Evolutionary conservation across 2,888 invertebrate species (phyloP).

Genomic region (Amblyteles armatorius): DNA sequence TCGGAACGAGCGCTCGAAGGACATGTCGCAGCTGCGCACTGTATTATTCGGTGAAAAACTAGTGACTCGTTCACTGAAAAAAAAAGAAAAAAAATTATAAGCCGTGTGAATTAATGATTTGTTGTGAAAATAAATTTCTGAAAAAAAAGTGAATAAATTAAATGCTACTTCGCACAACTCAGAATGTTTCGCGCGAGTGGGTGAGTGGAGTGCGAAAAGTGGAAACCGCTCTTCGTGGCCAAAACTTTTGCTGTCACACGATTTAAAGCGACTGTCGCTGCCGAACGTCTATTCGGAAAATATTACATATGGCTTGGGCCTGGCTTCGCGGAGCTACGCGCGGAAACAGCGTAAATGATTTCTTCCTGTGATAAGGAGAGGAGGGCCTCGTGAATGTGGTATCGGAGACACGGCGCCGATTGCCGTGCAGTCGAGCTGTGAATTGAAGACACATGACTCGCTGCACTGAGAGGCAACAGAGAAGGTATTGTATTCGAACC

Average conservation of each 20-base stretch:
- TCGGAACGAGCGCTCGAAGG: not conserved
- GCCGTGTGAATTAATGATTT: no score
- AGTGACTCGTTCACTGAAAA: no score
- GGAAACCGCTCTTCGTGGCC: no score
- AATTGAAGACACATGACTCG: conserved; percentile 7
- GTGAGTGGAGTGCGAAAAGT: no score
- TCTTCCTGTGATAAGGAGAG: conserved; percentile 13
- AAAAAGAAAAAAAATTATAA: no score
- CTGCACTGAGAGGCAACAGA: not conserved
- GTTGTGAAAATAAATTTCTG: not conserved
- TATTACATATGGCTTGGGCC: not conserved
- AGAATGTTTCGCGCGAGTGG: no score
- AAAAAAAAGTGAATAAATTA: no score
- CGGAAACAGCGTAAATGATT: conserved; percentile 5
- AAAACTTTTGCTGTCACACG: not conserved
- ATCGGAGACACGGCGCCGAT: not conserved
- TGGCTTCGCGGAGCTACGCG: not conserved
- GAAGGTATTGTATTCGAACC: conserved; percentile 2
- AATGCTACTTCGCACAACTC: no score
- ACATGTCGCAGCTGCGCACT: no score
- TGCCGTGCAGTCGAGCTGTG: not conserved
- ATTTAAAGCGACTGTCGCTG: not conserved
- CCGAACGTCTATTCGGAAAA: not conserved
- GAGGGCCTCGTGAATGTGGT: not conserved
- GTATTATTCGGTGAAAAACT: no score